Conservation (phyloP, 2,888 invertebrate species). For the Drosophila nr. medialis region DNA sequence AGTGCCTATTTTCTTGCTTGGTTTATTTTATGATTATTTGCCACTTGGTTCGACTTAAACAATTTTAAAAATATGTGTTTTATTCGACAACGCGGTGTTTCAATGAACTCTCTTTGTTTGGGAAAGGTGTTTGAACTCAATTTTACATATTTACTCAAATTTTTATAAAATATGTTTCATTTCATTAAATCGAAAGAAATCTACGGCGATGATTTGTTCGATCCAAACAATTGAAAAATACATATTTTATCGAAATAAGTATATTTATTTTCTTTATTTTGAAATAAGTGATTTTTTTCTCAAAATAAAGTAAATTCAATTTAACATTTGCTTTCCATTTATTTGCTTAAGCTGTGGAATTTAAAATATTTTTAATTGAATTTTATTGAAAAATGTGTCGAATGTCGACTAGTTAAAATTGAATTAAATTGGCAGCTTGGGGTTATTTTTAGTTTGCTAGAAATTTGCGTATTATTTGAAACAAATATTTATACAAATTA, state of each 20-base stretch:
- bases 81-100: neutral
- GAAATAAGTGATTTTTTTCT: neutral
- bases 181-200: neutral
- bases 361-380: neutral
- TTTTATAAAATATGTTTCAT: neutral
- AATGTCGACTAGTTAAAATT: neutral
- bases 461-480: slow-evolving; percentile 6
- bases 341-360: neutral
- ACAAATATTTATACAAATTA: slow-evolving; percentile 48
- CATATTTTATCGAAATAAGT: neutral
- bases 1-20: slow-evolving; percentile 1
- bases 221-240: too few relatives aligned
- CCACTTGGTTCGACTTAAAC: neutral
- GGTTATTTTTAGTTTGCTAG: slow-evolving; percentile 8
- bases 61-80: neutral
- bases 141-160: neutral
- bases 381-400: neutral
- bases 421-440: neutral
- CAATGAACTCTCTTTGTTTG: neutral
- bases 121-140: neutral
- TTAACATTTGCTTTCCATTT: neutral
- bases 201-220: too few relatives aligned
- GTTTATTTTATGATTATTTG: neutral
- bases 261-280: neutral
- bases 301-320: too few relatives aligned